phyloP scores from a whole-genome alignment of 2,113 vertebrate species.

The Promerops cafer region DNA sequence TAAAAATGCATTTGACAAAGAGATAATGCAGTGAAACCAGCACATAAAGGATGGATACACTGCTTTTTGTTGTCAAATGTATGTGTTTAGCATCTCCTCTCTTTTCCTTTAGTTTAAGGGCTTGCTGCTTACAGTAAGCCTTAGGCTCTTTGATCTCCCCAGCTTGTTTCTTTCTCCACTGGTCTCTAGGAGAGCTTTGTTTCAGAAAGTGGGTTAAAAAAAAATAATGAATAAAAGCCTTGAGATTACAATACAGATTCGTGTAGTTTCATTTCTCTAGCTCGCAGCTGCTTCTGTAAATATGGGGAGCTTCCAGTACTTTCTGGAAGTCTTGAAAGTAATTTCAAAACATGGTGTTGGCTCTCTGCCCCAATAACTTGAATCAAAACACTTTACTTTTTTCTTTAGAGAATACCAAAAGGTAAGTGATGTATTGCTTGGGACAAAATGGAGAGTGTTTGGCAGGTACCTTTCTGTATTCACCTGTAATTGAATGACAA shows the following conservation, averaged over 20 bases:
- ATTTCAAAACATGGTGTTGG: not conserved
- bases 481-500: not conserved
- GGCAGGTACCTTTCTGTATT: not conserved
- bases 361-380: not conserved
- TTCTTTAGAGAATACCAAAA: not conserved
- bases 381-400: not conserved
- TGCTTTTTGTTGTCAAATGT: not conserved
- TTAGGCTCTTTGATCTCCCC: not conserved
- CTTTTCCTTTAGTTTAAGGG: not conserved
- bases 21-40: not conserved
- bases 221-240: not conserved
- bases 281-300: not conserved
- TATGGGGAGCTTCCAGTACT: not conserved
- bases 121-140: not conserved
- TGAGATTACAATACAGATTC: not conserved
- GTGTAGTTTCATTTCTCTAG: not conserved
- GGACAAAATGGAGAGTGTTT: not conserved
- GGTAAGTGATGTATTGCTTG: not conserved
- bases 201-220: not conserved
- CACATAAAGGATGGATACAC: not conserved
- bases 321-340: constrained; percentile 8
- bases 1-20: not conserved
- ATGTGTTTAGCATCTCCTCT: not conserved
- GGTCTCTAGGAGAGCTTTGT: not conserved
- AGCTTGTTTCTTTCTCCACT: not conserved